Evolutionary conservation across 2,113 vertebrate species (phyloP).

Genomic region (Ctenomys sociabilis): DNA sequence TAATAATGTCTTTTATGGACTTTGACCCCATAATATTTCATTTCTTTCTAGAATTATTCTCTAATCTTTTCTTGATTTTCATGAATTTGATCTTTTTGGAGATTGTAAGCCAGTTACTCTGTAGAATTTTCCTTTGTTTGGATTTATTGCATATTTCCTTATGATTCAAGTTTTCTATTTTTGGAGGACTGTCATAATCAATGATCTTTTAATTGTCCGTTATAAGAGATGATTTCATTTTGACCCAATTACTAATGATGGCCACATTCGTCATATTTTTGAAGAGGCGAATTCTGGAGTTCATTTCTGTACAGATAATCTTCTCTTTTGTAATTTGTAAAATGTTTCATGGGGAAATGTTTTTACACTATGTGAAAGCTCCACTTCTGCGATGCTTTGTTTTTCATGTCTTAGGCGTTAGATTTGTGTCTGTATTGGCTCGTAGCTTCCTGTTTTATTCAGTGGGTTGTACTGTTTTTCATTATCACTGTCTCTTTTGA

Average conservation of each 20-base stretch:
- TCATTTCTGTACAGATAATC: neutral
- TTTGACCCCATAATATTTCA: neutral
- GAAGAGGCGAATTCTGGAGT: neutral
- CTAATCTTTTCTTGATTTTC: constrained; percentile 28
- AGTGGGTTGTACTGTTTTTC: neutral
- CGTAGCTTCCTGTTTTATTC: constrained; percentile 5
- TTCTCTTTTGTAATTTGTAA: constrained; percentile 1
- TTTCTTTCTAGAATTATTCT: constrained; percentile 1
- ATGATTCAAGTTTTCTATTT: neutral
- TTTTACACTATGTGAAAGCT: neutral
- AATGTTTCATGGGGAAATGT: neutral
- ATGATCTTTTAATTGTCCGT: neutral
- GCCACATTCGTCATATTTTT: neutral
- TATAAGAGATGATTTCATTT: neutral
- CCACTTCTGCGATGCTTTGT: neutral
- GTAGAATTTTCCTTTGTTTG: constrained; percentile 19
- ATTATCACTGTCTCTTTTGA: neutral
- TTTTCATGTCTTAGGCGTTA: neutral
- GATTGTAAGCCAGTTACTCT: constrained; percentile 18
- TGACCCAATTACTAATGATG: neutral
- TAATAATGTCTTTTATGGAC: neutral
- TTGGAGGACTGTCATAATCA: neutral
- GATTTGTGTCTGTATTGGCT: neutral
- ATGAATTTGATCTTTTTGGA: neutral
- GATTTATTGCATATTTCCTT: constrained; percentile 1